These are phyloP conservation scores for Sipha flava DNA, from an alignment of 1,140 invertebrate genomes.

Conservation along the genomic window DNA sequence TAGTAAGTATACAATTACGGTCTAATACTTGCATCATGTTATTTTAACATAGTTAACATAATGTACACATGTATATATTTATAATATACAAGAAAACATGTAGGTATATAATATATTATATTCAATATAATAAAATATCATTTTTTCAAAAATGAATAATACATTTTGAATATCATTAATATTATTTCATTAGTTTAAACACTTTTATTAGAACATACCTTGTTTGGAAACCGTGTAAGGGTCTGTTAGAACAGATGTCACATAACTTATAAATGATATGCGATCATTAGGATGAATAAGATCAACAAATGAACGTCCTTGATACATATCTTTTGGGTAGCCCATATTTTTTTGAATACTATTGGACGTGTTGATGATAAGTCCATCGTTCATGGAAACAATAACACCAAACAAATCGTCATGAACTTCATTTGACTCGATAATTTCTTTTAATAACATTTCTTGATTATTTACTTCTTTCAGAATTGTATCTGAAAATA, in stretches of 20 bases:
- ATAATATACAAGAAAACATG: no score
- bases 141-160: not conserved
- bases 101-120: not conserved
- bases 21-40: no score
- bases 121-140: not conserved
- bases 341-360: conserved; percentile 62
- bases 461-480: conserved; percentile 18
- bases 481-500: not conserved
- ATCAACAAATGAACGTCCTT: conserved; percentile 76
- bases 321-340: conserved; percentile 73
- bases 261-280: conserved; percentile 52
- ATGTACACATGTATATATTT: no score
- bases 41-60: no score
- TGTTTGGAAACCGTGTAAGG: not conserved
- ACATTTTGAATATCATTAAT: not conserved
- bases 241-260: conserved; percentile 46
- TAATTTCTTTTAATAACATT: not conserved
- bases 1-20: no score
- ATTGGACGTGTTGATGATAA: conserved; percentile 66
- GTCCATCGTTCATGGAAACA: conserved; percentile 71
- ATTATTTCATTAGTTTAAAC: not conserved
- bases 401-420: conserved; percentile 56
- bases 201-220: not conserved
- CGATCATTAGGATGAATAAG: conserved; percentile 73
- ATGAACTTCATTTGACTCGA: conserved; percentile 43